Conservation (phyloP, 2,797 vertebrate species). For the Gallinago stenura region DNA sequence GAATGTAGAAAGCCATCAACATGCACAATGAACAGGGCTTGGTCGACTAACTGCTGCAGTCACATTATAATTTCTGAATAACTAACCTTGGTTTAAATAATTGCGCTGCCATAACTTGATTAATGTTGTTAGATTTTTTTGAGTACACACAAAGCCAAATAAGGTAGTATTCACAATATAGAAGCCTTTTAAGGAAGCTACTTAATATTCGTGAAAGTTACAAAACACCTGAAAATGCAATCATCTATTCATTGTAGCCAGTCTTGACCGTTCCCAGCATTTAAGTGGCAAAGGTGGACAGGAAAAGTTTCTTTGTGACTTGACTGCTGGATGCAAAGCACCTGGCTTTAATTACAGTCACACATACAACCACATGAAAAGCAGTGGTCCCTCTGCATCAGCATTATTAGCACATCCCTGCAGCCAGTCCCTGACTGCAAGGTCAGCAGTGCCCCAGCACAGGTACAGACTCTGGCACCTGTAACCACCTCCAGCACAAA, state of each 20-base stretch:
- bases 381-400: accelerated
- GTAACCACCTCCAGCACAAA: not conserved
- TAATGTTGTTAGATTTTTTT: not conserved
- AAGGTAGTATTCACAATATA: not conserved
- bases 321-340: not conserved
- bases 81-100: not conserved
- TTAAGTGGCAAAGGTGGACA: not conserved
- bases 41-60: not conserved
- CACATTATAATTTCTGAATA: not conserved
- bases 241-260: not conserved
- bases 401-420: accelerated
- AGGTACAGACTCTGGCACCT: not conserved
- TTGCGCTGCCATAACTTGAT: not conserved
- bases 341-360: not conserved
- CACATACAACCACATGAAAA: not conserved
- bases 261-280: not conserved
- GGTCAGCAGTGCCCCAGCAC: not conserved
- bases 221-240: not conserved
- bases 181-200: not conserved
- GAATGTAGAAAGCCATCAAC: not conserved
- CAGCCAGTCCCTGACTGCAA: not conserved
- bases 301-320: not conserved
- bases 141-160: not conserved
- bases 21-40: not conserved
- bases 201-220: not conserved